Evolutionary conservation across 2,888 invertebrate species (phyloP), one percentile per base, ranked within the genome.

Genomic region (Latrodectus elegans): DNA sequence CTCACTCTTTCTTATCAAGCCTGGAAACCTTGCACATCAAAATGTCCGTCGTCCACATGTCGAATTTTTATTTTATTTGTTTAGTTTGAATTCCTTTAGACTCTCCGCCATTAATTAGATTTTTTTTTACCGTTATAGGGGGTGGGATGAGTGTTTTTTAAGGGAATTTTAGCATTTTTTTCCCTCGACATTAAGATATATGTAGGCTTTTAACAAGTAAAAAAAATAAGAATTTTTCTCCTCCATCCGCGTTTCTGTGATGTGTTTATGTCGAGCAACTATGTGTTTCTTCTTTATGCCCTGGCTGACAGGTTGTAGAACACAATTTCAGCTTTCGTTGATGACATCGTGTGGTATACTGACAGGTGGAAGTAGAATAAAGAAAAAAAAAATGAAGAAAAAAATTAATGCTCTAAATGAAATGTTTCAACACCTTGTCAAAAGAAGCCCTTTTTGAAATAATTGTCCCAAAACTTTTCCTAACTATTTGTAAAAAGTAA

Each of bases 21-120:
- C 78, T 78, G 17, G 52, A 74, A 84, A 77, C 72, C 84, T 60
- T 78, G 73, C 84, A 65, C 78, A 78, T 84, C 84, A 84, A 84
- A 84, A 78, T 55, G 78, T 68, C 78, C 72, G 38, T 17, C 26
- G 70, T 51, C 52, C 49, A 17, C 11, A 22, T 67, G n/a, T 67
- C 22, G n/a, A 67, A 67, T 67, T 67, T 26, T 26, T 70, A 38
- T 70, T 70, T 70, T 70, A 38, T 38, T 38, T 38, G 3, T 38
- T 38, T 38, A 6, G 38, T 38, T 38, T 38, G 38, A 38, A 38
- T 38, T 38, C 38, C 38, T 38, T 38, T 38, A 38, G 38, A 38
- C 4, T 38, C 38, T 38, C 38, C 38, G 38, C 38, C 38, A 38
- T 38, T 38, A 38, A 38, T 38, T 60, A 60, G 60, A 60, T n/a